phyloP scores from a whole-genome alignment of 2,888 invertebrate species.

The Choreutis nemorana region DNA sequence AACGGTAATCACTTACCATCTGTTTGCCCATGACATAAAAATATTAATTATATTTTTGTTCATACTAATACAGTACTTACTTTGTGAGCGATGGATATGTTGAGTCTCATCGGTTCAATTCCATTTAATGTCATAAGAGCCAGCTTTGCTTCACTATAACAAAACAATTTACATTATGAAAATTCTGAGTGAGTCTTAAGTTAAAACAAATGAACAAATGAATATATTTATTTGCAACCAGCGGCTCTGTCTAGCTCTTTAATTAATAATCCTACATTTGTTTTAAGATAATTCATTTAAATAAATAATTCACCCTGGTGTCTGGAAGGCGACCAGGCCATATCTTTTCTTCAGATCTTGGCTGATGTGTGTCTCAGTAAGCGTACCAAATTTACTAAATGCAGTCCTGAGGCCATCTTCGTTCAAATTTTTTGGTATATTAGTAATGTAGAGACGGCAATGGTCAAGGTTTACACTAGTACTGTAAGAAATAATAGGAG shows the following conservation, averaged over 20 bases:
- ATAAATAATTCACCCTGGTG: slow-evolving; percentile 30
- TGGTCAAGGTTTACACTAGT: slow-evolving; percentile 27
- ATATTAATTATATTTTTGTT: too few relatives aligned
- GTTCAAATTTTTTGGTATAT: slow-evolving; percentile 31
- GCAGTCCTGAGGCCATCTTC: slow-evolving; percentile 29
- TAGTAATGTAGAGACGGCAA: slow-evolving; percentile 34
- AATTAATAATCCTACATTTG: too few relatives aligned
- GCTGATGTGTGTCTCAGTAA: slow-evolving; percentile 20
- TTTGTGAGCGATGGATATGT: slow-evolving; percentile 30
- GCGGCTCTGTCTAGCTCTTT: too few relatives aligned
- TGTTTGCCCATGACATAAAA: too few relatives aligned
- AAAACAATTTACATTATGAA: too few relatives aligned
- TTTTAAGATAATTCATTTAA: too few relatives aligned
- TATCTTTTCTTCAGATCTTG: slow-evolving; percentile 28
- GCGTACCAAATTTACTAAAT: slow-evolving; percentile 34
- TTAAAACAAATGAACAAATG: too few relatives aligned
- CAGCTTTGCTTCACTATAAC: slow-evolving; percentile 42
- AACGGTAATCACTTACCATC: too few relatives aligned
- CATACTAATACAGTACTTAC: slow-evolving; percentile 22
- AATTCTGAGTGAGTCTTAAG: too few relatives aligned
- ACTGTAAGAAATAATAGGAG: slow-evolving; percentile 13
- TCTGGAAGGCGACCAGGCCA: slow-evolving; percentile 31
- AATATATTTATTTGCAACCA: too few relatives aligned
- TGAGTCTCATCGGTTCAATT: slow-evolving; percentile 34
- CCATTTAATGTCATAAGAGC: slow-evolving; percentile 49